Percentiles rank a stretch among this genome's conserved stretches.
Conservation (phyloP, 2,797 vertebrate species). For the Pelochelys cantorii region DNA sequence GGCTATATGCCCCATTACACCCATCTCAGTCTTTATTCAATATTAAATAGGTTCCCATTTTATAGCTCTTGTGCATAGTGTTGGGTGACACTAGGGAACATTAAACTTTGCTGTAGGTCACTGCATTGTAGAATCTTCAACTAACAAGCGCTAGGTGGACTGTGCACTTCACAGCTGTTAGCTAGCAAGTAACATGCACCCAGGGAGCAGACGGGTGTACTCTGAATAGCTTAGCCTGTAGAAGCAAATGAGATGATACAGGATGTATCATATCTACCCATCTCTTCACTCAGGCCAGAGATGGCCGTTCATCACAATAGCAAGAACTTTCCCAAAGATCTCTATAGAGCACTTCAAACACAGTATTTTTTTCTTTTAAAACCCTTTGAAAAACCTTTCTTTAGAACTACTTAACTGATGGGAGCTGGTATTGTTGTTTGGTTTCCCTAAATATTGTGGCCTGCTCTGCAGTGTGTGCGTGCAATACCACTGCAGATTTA, state of each 20-base stretch:
- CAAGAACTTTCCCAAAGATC: neutral
- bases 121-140: neutral
- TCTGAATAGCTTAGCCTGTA: neutral
- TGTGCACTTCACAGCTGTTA: rapidly evolving
- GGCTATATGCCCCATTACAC: neutral
- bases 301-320: neutral
- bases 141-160: rapidly evolving
- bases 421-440: rapidly evolving
- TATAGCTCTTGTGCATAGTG: neutral
- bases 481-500: too few relatives aligned
- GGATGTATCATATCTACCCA: neutral
- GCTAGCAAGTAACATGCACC: neutral
- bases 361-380: neutral
- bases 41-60: neutral
- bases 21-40: neutral
- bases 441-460: rapidly evolving
- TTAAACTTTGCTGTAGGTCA: neutral
- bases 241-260: rapidly evolving
- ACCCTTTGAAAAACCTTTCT: neutral
- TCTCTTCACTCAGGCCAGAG: neutral
- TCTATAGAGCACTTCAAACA: neutral
- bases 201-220: neutral
- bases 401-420: neutral
- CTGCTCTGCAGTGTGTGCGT: neutral
- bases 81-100: neutral